Conservation (phyloP, 1,140 invertebrate genomes). For the Centruroides vittatus region DNA sequence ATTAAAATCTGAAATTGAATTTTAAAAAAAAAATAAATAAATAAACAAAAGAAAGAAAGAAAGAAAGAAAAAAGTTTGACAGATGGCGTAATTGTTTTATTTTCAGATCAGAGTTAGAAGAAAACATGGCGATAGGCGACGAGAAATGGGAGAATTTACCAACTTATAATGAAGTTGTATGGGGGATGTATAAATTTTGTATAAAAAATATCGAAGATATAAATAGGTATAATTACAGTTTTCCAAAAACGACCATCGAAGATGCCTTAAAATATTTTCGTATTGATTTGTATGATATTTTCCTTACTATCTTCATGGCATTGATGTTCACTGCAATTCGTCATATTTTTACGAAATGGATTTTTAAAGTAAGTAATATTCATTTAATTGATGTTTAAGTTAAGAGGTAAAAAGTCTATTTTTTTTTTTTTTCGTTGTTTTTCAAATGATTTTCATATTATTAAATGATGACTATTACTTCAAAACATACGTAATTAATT, state of each 20-base stretch:
- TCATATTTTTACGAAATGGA: conserved; percentile 4
- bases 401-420: too few species aligned
- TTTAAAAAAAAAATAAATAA: too few species aligned
- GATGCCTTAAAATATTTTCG: conserved; percentile 7
- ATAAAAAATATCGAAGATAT: neutral
- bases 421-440: too few species aligned
- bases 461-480: too few species aligned
- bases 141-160: conserved; percentile 7
- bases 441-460: too few species aligned
- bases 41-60: too few species aligned
- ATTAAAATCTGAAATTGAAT: too few species aligned
- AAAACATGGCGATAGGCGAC: conserved; percentile 2
- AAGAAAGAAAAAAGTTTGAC: too few species aligned
- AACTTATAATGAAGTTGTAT: conserved; percentile 1
- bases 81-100: too few species aligned
- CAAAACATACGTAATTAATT: too few species aligned
- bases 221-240: neutral
- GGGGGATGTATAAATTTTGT: conserved; percentile 4
- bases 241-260: neutral
- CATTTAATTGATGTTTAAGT: too few species aligned
- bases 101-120: too few species aligned
- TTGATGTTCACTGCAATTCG: conserved; percentile 8
- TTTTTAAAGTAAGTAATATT: conserved; percentile 9
- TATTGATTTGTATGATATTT: neutral
- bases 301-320: conserved; percentile 5